These are phyloP conservation scores for Taphrorychus bicolor DNA, from an alignment of 2,888 invertebrate genomes.

Conservation along the genomic window DNA sequence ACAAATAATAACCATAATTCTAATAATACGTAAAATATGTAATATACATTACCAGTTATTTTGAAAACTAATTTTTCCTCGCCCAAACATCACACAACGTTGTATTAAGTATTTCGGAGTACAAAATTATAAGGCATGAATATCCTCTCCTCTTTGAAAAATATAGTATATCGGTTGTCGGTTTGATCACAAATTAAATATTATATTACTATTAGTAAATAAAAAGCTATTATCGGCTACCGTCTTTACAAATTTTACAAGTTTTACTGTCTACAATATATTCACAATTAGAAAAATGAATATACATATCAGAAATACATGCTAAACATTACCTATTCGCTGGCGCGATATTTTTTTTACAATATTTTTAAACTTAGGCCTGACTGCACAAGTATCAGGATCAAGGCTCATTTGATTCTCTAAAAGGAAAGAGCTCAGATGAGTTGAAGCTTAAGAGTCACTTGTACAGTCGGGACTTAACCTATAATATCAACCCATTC, in stretches of 20 bases:
- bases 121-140: not conserved
- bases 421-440: too few species aligned
- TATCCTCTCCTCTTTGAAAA: not conserved
- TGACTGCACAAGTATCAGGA: too few species aligned
- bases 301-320: slow-evolving; percentile 7
- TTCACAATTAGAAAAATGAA: slow-evolving; percentile 20
- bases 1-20: too few species aligned
- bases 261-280: slow-evolving; percentile 23
- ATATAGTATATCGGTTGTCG: slow-evolving; percentile 2
- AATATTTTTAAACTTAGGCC: too few species aligned
- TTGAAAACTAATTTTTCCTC: not conserved
- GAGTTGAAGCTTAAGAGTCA: too few species aligned
- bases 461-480: too few species aligned
- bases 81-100: not conserved
- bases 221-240: slow-evolving; percentile 20
- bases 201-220: slow-evolving; percentile 22
- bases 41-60: too few species aligned
- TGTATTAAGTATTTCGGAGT: not conserved
- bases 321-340: not conserved
- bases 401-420: too few species aligned
- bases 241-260: slow-evolving; percentile 34
- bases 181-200: slow-evolving; percentile 27
- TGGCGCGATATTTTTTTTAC: too few species aligned
- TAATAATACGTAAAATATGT: too few species aligned
- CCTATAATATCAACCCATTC: too few species aligned